Percentiles rank a stretch among this genome's conserved stretches.
Evolutionary conservation across 53 echinoderm and acorn worm genomes (phyloP).

Genomic region (Holothuria scabra): DNA sequence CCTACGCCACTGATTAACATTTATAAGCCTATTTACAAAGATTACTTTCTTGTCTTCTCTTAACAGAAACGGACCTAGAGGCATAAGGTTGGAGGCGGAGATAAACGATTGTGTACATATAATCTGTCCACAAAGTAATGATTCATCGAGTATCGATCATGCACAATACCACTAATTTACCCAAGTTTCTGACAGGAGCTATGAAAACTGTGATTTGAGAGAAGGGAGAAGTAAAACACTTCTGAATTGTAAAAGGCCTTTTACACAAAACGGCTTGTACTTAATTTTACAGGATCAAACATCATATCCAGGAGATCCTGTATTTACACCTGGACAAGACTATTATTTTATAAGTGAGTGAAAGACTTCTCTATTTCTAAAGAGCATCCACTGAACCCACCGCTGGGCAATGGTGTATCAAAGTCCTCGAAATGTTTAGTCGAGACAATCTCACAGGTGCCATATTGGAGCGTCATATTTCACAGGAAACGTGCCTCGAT

Average conservation of each 20-base stretch:
- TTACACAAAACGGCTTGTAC: constrained; percentile 64
- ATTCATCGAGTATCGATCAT: constrained; percentile 35
- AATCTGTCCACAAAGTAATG: constrained; percentile 64
- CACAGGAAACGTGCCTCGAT: too few relatives aligned
- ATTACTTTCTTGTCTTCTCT: background rate
- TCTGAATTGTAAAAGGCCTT: constrained; percentile 75
- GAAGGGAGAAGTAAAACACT: constrained; percentile 41
- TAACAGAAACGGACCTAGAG: constrained; percentile 69
- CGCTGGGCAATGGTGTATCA: too few relatives aligned
- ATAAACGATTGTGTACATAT: constrained; percentile 81
- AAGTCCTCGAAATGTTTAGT: too few relatives aligned
- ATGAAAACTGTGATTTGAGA: constrained; percentile 60
- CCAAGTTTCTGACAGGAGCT: constrained; percentile 70
- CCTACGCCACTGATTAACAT: too few relatives aligned
- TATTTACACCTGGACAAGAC: constrained; percentile 64
- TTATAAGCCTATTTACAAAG: background rate
- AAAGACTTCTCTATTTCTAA: too few relatives aligned
- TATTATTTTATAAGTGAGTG: constrained; percentile 99
- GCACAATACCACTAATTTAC: constrained; percentile 81
- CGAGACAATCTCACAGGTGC: too few relatives aligned
- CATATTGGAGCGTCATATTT: too few relatives aligned
- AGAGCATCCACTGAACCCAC: too few relatives aligned
- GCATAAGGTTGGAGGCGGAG: constrained; percentile 68
- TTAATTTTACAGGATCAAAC: constrained; percentile 78
- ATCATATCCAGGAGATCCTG: constrained; percentile 70